Evolutionary conservation across 2,797 vertebrate genomes (phyloP).

Genomic region (Hylomyscus alleni): DNA sequence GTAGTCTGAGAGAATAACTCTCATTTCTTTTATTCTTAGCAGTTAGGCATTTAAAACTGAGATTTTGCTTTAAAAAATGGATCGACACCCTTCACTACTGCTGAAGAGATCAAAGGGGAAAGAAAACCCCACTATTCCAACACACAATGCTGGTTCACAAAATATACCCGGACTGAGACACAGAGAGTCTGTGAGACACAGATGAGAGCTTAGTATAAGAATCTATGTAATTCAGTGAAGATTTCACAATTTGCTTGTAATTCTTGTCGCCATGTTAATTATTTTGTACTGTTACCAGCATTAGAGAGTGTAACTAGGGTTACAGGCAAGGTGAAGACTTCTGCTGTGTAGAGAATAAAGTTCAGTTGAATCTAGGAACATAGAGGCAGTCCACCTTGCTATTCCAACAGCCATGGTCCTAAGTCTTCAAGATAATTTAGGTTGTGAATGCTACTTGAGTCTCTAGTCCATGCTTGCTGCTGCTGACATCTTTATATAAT

Average conservation of each 20-base stretch:
- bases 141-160: not conserved
- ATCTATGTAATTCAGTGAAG: not conserved
- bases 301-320: not conserved
- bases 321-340: not conserved
- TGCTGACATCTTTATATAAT: not conserved
- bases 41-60: not conserved
- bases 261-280: conserved; percentile 33
- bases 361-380: not conserved
- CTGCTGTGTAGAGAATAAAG: not conserved
- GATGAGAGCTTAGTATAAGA: conserved; percentile 27
- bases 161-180: not conserved
- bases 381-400: not conserved
- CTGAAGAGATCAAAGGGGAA: not conserved
- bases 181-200: not conserved
- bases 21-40: not conserved
- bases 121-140: not conserved
- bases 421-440: not conserved
- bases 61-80: not conserved
- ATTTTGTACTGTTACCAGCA: not conserved
- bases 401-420: not conserved
- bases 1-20: not conserved
- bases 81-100: not conserved
- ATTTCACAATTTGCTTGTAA: conserved; percentile 33
- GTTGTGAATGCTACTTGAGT: not conserved
- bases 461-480: not conserved